Base-by-base conservation (phyloP, 2,113 vertebrate genomes). In the Tretioscincus oriximinensis region DNA sequence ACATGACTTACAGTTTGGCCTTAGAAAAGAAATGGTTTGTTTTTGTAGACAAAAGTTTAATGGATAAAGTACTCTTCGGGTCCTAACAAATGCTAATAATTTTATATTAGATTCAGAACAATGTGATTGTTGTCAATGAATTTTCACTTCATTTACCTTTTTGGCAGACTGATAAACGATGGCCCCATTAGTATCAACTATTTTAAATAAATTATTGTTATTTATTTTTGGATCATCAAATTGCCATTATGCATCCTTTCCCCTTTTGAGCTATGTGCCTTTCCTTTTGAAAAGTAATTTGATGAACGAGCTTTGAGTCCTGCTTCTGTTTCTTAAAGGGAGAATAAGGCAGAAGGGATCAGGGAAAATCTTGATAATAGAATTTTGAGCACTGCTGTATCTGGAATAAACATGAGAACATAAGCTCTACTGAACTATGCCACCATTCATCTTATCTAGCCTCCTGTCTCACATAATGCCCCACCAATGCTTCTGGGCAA, bases 221-320 rank as follows among this genome's bases (percentile, higher is more conserved):
- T 58, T 58, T 58, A 10, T 69, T 28, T 49, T 6, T 69, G 65
- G 28, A 63, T 18, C 24, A 47, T 24, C 58, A 29, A 73, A 81
- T 68, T 61, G 18, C 31, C 21, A 61, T 47, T 14, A 29, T 69
- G 20, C 2, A 41, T 60, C 18, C 11, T 9, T 35, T 51, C 2
- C 51, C 47, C 41, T 26, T 35, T 14, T 82, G 65, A 49, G 11
- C 21, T 67, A 22, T 73, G 20, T 21, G 1, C 83, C 60, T 77
- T 68, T 47, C 9, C 21, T 73, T 69, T 81, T 49, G 77, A 85
- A 83, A 60, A 84, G 86, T 65, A 2, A 0, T 78, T 84, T 86
- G 77, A 81, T 76, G 54, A 90, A 89, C 90, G 92, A 93, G 93
- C 93, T 95, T 93, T 90, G 86, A 78, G 92, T 93, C 91, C 88